phyloP scores from a whole-genome alignment of 2,797 vertebrate species.

The Phrynocephalus forsythii region DNA sequence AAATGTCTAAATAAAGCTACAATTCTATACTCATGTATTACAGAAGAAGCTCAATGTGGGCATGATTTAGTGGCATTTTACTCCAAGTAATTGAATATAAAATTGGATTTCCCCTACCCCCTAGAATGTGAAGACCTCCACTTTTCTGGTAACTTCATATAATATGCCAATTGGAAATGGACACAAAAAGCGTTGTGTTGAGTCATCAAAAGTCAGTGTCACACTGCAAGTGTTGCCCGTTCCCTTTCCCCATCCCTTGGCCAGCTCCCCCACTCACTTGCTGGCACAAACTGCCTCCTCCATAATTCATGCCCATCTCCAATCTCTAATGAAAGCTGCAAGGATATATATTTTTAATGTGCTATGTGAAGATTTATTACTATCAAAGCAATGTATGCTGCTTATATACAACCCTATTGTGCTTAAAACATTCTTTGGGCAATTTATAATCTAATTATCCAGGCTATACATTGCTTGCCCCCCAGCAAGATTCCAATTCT shows the following conservation, averaged over 20 bases:
- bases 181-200: background rate
- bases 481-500: background rate
- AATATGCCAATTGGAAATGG: background rate
- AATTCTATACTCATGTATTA: background rate
- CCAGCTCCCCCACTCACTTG: too few relatives aligned
- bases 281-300: too few relatives aligned
- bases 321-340: background rate
- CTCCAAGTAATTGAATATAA: background rate
- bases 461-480: too few relatives aligned
- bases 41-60: background rate
- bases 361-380: background rate
- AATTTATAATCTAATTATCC: too few relatives aligned
- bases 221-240: too few relatives aligned
- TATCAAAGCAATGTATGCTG: background rate
- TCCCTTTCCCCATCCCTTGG: too few relatives aligned
- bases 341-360: background rate
- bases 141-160: too few relatives aligned
- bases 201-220: too few relatives aligned
- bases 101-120: background rate
- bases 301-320: too few relatives aligned
- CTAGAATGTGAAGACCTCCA: background rate
- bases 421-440: too few relatives aligned
- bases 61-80: background rate
- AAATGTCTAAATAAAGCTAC: background rate
- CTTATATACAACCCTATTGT: background rate